phyloP scores from a whole-genome alignment of 2,113 vertebrate genomes.

The Campylorhamphus procurvoides region DNA sequence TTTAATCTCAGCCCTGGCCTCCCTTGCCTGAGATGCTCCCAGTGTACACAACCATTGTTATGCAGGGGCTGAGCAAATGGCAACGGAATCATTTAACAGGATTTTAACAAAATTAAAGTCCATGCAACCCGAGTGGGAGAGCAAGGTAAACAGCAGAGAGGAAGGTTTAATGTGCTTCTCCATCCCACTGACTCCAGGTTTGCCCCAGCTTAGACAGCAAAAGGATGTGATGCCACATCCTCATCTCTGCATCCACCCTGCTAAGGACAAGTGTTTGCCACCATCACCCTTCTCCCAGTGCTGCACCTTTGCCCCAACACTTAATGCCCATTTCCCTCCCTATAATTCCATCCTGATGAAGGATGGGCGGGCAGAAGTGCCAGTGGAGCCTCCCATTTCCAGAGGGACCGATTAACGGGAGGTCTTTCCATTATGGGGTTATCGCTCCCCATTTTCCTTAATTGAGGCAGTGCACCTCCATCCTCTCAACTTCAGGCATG shows the following conservation, averaged over 20 bases:
- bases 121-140: neutral
- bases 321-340: neutral
- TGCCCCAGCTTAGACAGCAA: neutral
- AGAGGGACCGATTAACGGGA: neutral
- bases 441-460: neutral
- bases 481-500: slow-evolving; percentile 48
- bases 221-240: rapidly evolving
- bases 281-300: neutral
- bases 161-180: neutral
- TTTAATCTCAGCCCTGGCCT: neutral
- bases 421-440: neutral
- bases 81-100: neutral
- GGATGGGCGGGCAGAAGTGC: neutral
- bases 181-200: neutral
- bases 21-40: neutral
- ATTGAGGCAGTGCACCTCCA: slow-evolving; percentile 10
- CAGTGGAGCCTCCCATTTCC: neutral
- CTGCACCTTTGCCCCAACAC: neutral
- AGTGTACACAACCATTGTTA: rapidly evolving
- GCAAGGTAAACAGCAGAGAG: neutral
- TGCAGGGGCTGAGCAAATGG: neutral
- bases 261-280: neutral
- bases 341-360: rapidly evolving
- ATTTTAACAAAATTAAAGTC: neutral
- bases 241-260: rapidly evolving